Evolutionary conservation across 2,888 invertebrate species (phyloP), one percentile per base, ranked within the genome.

Genomic region (Pollenia griseotomentosa): DNA sequence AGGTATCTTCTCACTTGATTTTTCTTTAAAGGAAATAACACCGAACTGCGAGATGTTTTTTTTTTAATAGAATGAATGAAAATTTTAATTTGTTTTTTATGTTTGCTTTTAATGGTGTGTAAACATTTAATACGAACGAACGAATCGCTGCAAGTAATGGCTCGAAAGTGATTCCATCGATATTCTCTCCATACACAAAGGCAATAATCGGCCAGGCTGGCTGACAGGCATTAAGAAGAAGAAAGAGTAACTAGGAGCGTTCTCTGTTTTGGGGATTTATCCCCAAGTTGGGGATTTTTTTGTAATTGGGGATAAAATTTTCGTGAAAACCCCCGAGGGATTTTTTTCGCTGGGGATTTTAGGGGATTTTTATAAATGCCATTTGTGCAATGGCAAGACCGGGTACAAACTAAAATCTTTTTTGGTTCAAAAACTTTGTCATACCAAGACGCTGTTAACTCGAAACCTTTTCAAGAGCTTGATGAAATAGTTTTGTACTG

Each of bases 61-160:
- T 40, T 42, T 53, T 12, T 59, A 10, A 44, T 53, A 85, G 57
- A 73, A 66, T 61, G 53, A 73, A 78, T 77, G 53, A 48, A 70
- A 51, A 61, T 83, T 65, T 73, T 16, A 51, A 70, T 65, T 53
- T 42, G 53, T 33, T 81, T 65, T 65, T 19, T 42, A 65, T 61
- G 68, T 70, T 46, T 53, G 12, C 12, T 68, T 79, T 66, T 46
- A 68, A 75, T 66, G 55, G 57, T 59, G 42, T 78, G 48, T 83
- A 81, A 80, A 63, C 78, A 88, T 83, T 83, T 65, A 78, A 80
- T 55, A 80, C 84, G 82, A 78, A 82, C 77, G 83, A 82, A 86
- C 86, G 70, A 73, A 77, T 83, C 78, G 70, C 85, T 85, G 77
- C 85, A 86, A 88, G 86, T 85, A 85, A 86, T 85, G 74, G 70